Percentiles rank a stretch among this genome's conserved stretches.
Conservation (phyloP, 2,888 invertebrate genomes). For the Protonemura montana region DNA sequence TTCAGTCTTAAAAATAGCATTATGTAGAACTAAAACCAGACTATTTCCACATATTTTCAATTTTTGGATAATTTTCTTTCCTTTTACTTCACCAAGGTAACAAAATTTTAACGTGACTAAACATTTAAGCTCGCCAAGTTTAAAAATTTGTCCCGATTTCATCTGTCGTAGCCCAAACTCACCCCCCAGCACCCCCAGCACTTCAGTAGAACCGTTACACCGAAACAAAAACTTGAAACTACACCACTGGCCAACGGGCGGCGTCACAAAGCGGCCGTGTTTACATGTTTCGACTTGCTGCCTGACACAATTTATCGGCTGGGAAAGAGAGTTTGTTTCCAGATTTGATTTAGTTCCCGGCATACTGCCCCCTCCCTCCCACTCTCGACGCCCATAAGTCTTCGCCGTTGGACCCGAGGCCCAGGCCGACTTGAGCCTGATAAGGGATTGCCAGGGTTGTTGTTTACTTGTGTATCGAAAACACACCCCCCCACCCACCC, state of each 20-base stretch:
- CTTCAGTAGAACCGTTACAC: too few relatives aligned
- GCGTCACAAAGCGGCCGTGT: background rate
- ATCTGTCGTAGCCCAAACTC: too few relatives aligned
- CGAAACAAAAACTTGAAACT: too few relatives aligned
- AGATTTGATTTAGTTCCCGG: background rate
- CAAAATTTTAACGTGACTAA: too few relatives aligned
- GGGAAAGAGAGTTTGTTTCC: constrained; percentile 4
- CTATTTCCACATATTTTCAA: too few relatives aligned
- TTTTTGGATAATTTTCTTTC: too few relatives aligned
- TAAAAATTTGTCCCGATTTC: too few relatives aligned
- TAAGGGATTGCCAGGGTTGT: background rate
- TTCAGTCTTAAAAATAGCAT: too few relatives aligned
- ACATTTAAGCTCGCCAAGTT: too few relatives aligned
- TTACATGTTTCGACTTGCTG: background rate
- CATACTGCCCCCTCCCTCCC: background rate
- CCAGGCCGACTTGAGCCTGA: background rate
- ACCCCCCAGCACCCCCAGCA: too few relatives aligned
- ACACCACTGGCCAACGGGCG: background rate
- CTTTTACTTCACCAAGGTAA: too few relatives aligned
- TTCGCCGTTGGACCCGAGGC: background rate
- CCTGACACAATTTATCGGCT: background rate
- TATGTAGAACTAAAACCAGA: too few relatives aligned
- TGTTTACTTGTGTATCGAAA: background rate
- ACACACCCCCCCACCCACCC: background rate
- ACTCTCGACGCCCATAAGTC: background rate